phyloP scores from a whole-genome alignment of 2,888 invertebrate genomes.

The Lepidonotus clava region DNA sequence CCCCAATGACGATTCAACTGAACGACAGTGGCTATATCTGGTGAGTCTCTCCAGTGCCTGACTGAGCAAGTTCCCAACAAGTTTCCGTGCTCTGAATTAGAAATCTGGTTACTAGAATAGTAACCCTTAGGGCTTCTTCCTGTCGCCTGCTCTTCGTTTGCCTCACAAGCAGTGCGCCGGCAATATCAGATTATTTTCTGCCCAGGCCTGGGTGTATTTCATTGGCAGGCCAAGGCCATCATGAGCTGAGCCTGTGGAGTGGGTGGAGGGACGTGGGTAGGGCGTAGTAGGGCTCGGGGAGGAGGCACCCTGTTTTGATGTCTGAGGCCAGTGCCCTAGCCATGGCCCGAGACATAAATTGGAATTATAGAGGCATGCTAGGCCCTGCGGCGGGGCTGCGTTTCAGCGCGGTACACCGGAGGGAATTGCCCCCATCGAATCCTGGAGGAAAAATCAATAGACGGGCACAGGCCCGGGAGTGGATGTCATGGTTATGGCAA shows the following conservation, averaged over 20 bases:
- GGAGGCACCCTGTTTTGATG: conserved; percentile 21
- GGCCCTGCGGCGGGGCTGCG: neutral
- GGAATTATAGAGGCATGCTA: conserved; percentile 33
- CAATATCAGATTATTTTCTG: conserved; percentile 19
- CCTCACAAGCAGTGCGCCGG: neutral
- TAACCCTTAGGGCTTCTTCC: neutral
- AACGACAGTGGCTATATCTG: too few species aligned
- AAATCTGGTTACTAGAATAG: conserved; percentile 18
- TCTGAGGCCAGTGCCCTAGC: neutral
- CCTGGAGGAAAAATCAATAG: neutral
- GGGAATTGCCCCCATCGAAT: neutral
- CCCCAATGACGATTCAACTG: too few species aligned
- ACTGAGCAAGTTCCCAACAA: too few species aligned
- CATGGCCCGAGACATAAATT: conserved; percentile 27
- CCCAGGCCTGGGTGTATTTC: neutral
- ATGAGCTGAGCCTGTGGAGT: neutral
- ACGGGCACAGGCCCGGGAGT: neutral
- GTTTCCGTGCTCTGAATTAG: neutral
- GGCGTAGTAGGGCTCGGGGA: neutral
- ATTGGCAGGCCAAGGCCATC: neutral
- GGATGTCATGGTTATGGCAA: neutral
- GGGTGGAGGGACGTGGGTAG: neutral
- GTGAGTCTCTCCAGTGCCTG: too few species aligned
- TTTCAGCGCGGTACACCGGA: neutral
- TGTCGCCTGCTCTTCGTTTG: conserved; percentile 28